Percentiles rank a stretch among this genome's conserved stretches.
Conservation (phyloP, 2,888 invertebrate genomes). For the Taenaris catops region DNA sequence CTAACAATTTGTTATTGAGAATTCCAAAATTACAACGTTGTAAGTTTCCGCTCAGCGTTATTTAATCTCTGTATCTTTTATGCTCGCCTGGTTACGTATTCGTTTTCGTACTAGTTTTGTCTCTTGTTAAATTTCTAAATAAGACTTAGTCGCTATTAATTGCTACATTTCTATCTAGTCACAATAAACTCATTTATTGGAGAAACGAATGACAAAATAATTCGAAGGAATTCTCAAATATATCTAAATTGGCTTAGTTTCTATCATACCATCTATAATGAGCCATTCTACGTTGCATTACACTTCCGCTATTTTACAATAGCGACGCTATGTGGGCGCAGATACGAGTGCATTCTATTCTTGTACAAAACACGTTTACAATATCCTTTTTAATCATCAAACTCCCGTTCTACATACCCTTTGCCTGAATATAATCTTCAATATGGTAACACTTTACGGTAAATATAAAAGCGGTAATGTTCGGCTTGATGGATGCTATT, state of each 20-base stretch:
- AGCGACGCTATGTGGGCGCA: neutral
- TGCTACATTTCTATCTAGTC: too few species aligned
- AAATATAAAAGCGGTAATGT: slow-evolving; percentile 10
- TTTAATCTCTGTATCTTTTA: slow-evolving; percentile 26
- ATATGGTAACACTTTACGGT: slow-evolving; percentile 8
- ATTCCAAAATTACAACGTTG: slow-evolving; percentile 43
- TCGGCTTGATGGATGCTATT: slow-evolving; percentile 6
- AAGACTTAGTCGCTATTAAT: too few species aligned
- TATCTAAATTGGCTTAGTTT: slow-evolving; percentile 7
- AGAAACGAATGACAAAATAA: too few species aligned
- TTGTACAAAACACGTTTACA: neutral
- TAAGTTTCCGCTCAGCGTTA: slow-evolving; percentile 27
- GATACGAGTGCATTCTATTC: neutral
- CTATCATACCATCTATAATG: too few species aligned
- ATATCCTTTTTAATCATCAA: slow-evolving; percentile 2
- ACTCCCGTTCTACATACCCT: neutral
- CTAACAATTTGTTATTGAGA: slow-evolving; percentile 58
- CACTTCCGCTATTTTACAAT: too few species aligned
- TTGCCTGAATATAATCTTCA: slow-evolving; percentile 2
- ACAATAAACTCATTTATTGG: too few species aligned
- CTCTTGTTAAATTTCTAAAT: too few species aligned
- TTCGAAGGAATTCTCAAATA: too few species aligned
- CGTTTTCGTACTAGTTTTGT: too few species aligned
- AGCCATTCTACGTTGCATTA: too few species aligned
- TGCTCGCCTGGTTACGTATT: slow-evolving; percentile 14